Percentiles rank a stretch among this genome's conserved stretches.
Evolutionary conservation across 2,888 invertebrate genomes (phyloP).

Genomic region (Odontothrips loti): DNA sequence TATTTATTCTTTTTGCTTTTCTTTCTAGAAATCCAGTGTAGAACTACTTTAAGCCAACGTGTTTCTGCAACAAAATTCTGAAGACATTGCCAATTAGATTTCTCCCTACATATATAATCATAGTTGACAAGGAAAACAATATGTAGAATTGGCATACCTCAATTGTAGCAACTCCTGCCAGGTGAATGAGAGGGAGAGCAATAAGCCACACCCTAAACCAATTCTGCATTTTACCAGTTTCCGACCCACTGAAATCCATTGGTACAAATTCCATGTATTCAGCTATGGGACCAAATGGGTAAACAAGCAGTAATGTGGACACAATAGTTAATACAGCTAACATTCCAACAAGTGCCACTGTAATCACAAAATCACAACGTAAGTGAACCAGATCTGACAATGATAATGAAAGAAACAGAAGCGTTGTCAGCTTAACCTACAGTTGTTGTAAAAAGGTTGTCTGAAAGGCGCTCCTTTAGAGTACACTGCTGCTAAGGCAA

Average conservation of each 20-base stretch:
- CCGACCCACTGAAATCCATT: slow-evolving; percentile 35
- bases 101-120: background rate
- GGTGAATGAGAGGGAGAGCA: slow-evolving; percentile 56
- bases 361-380: slow-evolving; percentile 32
- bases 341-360: slow-evolving; percentile 52
- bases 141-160: slow-evolving; percentile 53
- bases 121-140: slow-evolving; percentile 25
- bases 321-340: slow-evolving; percentile 54
- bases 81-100: slow-evolving; percentile 31
- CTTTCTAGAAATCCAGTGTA: slow-evolving; percentile 38
- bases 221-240: slow-evolving; percentile 44
- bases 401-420: background rate
- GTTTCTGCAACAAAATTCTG: slow-evolving; percentile 39
- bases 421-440: slow-evolving; percentile 46
- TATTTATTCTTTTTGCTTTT: slow-evolving; percentile 39
- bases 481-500: slow-evolving; percentile 71
- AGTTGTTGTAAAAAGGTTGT: slow-evolving; percentile 62
- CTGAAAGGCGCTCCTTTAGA: slow-evolving; percentile 76
- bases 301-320: slow-evolving; percentile 56
- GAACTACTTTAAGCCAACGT: slow-evolving; percentile 38
- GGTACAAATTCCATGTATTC: slow-evolving; percentile 54
- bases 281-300: slow-evolving; percentile 53
- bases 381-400: slow-evolving; percentile 11
- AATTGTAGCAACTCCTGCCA: slow-evolving; percentile 55
- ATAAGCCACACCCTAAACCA: slow-evolving; percentile 57